Percentiles rank a stretch among this genome's conserved stretches.
Evolutionary conservation across 2,888 invertebrate species (phyloP).

Genomic region (Agrochola lota): DNA sequence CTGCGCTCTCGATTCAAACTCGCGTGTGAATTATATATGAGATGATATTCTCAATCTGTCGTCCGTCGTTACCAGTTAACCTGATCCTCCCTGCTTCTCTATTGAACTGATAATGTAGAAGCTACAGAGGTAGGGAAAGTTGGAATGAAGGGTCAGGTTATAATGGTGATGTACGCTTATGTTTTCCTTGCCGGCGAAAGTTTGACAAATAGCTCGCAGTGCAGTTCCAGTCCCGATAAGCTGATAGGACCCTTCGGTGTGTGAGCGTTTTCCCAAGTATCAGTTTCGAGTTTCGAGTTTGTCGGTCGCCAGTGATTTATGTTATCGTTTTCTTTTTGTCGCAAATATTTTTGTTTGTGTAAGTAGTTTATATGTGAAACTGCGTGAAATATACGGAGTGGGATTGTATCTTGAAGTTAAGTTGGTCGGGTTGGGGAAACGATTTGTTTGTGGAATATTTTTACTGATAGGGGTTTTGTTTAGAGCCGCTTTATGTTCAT

Average conservation of each 20-base stretch:
- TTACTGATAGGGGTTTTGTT: conserved; percentile 25
- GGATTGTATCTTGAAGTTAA: conserved; percentile 46
- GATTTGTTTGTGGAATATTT: conserved; percentile 42
- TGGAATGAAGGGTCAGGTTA: conserved; percentile 60
- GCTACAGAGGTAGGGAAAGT: neutral
- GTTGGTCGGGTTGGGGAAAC: conserved; percentile 35
- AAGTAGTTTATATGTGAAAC: conserved; percentile 57
- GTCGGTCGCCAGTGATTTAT: conserved; percentile 76
- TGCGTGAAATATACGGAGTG: conserved; percentile 52
- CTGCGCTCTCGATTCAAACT: conserved; percentile 80
- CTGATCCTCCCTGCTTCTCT: conserved; percentile 63
- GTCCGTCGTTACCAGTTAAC: conserved; percentile 73
- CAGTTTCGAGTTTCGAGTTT: conserved; percentile 75
- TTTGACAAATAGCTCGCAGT: conserved; percentile 85
- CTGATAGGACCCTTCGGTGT: conserved; percentile 77
- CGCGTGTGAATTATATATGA: conserved; percentile 87
- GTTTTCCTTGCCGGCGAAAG: conserved; percentile 82
- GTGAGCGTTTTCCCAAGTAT: conserved; percentile 76
- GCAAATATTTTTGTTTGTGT: conserved; percentile 71
- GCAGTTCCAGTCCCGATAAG: conserved; percentile 83
- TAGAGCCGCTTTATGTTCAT: conserved; percentile 9
- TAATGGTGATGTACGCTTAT: conserved; percentile 74
- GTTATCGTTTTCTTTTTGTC: conserved; percentile 69
- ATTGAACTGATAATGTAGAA: neutral
- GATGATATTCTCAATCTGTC: conserved; percentile 86